Base-by-base conservation (phyloP, 2,888 invertebrate species). In the Melinaea menophilus region DNA sequence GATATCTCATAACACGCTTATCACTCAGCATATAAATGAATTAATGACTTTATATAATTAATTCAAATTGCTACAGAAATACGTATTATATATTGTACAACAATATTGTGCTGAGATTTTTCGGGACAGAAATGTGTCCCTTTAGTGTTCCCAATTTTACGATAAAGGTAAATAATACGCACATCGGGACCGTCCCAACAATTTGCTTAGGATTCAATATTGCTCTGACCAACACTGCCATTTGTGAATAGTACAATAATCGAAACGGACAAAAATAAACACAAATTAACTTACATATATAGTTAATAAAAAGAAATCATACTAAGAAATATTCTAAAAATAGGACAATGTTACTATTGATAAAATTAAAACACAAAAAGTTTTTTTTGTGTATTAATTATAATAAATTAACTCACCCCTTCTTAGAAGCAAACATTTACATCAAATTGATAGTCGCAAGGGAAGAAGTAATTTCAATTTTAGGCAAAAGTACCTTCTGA, bases 101-200 rank as follows among this genome's bases (percentile, higher is more conserved):
- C 41, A 41, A 31, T 51, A 31, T 51, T 51, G 51, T 51, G 51
- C 31, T 51, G 31, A 51, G 51, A 56, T 58, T 46, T 58, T 47
- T 55, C 47, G n/a, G 31, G 47, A 13, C 22, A 46, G 31, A 34
- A 58, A 61, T 58, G 51, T 55, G 35, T 58, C 48, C 73, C 71
- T 65, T 72, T 72, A 73, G 75, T 70, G 72, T 73, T 70, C 75
- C 76, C 76, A 79, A 79, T 81, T 78, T 74, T 70, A 70, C 76
- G 75, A 81, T 81, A 81, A 82, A 84, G 78, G 80, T 79, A 82
- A 82, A 80, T 79, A 85, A 79, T 76, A 78, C 74, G 62, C 76
- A 73, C 77, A 67, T 62, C 73, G 76, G 78, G 76, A 70, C 78
- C 77, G 73, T 76, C 80, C 72, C 75, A 73, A 76, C 79, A 74